Evolutionary conservation across 2,888 invertebrate genomes (phyloP), one percentile per base, ranked within the genome.

Genomic region (Ectobius pallidus): DNA sequence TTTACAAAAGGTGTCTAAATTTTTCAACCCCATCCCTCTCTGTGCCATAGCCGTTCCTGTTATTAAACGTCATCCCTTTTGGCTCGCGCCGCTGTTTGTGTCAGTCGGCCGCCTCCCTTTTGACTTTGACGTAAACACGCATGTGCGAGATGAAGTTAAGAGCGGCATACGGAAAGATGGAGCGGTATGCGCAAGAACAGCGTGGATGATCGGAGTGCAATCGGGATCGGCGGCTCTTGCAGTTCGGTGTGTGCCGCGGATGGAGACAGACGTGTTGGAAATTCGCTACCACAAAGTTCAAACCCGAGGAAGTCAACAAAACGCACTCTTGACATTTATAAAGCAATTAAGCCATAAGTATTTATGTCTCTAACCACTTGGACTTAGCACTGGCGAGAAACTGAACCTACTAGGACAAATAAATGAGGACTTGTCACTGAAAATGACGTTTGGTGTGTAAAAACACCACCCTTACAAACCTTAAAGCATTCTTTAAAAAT

Each of bases 181-280:
- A 11, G 34, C 11, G 11, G 34, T 11, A 34, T 34, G 34, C 34
- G 34, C 34, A 34, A 34, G 7, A 34, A 34, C 34, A 34, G 34
- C 34, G n/a, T n/a, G n/a, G n/a, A n/a, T n/a, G 11, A 34, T 34
- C 34, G 34, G n/a, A n/a, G n/a, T 34, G 11, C 34, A 34, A 34
- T 34, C 34, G 34, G 34, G 34, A 6, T 34, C 34, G 34, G 34
- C 34, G 34, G 34, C 34, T 34, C 34, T 65, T 25, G n/a, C 65
- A 65, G 65, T 65, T 65, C 27, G 25, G 65, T 65, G 27, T 46
- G 65, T 46, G 65, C 25, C 44, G 16, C 25, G n/a, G 65, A 6
- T 9, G 27, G 44, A 46, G 46, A 6, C 30, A 30, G 58, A n/a
- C 32, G 58, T 55, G 55, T 58, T 58, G 11, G 16, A 4, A 25